phyloP scores from a whole-genome alignment of 2,113 vertebrate genomes.

The Nibea albiflora region DNA sequence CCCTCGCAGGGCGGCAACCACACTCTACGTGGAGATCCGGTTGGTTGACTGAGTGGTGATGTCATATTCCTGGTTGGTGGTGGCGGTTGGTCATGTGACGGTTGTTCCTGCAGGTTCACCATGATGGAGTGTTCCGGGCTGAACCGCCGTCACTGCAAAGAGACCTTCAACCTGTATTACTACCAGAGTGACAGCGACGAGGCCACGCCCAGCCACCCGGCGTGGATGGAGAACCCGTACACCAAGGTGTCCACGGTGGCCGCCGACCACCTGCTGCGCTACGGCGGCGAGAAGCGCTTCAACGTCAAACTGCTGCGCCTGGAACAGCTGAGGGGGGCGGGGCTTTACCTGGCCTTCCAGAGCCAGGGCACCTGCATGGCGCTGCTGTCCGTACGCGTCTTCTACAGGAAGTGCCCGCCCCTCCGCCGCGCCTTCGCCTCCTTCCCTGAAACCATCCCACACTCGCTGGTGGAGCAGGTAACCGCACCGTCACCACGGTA shows the following conservation, averaged over 20 bases:
- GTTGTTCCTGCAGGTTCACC: slow-evolving; percentile 78
- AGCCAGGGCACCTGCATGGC: slow-evolving; percentile 91
- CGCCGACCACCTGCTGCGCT: slow-evolving; percentile 85
- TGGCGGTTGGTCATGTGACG: not conserved
- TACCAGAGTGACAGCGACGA: slow-evolving; percentile 80
- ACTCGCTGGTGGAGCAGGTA: slow-evolving; percentile 86
- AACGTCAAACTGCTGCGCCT: slow-evolving; percentile 86
- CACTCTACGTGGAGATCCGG: slow-evolving; percentile 87
- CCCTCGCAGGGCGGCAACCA: slow-evolving; percentile 77
- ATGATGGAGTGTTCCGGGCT: slow-evolving; percentile 88
- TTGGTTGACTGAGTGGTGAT: slow-evolving; percentile 13
- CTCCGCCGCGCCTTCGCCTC: slow-evolving; percentile 81
- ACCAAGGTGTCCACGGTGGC: slow-evolving; percentile 86
- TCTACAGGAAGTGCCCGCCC: slow-evolving; percentile 86
- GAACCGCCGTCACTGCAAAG: slow-evolving; percentile 84
- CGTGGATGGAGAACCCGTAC: slow-evolving; percentile 91
- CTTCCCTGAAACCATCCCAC: slow-evolving; percentile 87
- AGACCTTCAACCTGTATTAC: slow-evolving; percentile 88
- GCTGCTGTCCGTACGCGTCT: slow-evolving; percentile 86
- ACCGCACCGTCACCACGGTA: not conserved
- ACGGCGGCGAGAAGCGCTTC: slow-evolving; percentile 71
- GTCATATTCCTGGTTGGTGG: too few species aligned
- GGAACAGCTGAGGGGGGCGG: slow-evolving; percentile 78
- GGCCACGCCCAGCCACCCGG: slow-evolving; percentile 79
- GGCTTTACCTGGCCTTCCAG: slow-evolving; percentile 91